Percentiles rank a stretch among this genome's conserved stretches.
phyloP scores from a whole-genome alignment of 2,113 vertebrate genomes.

The Hylia prasina region DNA sequence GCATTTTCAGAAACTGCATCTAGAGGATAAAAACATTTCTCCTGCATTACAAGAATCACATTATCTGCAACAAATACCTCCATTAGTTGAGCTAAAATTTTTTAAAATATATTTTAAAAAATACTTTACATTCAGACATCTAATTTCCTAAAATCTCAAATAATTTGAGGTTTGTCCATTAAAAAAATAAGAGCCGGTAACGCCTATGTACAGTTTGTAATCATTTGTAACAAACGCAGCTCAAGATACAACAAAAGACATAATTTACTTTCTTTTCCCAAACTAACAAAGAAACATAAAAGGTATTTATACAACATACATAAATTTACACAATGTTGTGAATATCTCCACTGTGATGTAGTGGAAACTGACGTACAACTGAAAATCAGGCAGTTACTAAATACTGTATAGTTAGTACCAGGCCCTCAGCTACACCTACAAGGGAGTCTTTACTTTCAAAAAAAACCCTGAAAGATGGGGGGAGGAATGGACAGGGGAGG shows the following conservation, averaged over 20 bases:
- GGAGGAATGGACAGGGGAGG: rapidly evolving
- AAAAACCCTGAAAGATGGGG: rapidly evolving
- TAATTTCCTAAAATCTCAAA: not conserved
- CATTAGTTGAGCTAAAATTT: not conserved
- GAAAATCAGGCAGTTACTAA: not conserved
- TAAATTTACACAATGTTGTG: not conserved
- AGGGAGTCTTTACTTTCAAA: not conserved
- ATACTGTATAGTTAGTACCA: not conserved
- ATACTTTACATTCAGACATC: not conserved
- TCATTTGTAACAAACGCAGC: not conserved
- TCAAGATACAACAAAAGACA: not conserved
- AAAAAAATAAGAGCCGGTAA: not conserved
- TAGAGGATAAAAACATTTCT: not conserved
- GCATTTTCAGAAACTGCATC: not conserved
- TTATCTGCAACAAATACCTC: not conserved
- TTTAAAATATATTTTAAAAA: not conserved
- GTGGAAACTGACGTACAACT: not conserved
- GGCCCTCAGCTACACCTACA: not conserved
- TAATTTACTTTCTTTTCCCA: too few species aligned
- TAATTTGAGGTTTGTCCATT: not conserved
- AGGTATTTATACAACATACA: not conserved
- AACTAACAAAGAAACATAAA: not conserved
- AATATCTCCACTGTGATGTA: not conserved
- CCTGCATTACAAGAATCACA: not conserved
- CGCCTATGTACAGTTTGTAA: not conserved